Conservation (phyloP, 1,140 invertebrate genomes). For the Pentalonia nigronervosa region DNA sequence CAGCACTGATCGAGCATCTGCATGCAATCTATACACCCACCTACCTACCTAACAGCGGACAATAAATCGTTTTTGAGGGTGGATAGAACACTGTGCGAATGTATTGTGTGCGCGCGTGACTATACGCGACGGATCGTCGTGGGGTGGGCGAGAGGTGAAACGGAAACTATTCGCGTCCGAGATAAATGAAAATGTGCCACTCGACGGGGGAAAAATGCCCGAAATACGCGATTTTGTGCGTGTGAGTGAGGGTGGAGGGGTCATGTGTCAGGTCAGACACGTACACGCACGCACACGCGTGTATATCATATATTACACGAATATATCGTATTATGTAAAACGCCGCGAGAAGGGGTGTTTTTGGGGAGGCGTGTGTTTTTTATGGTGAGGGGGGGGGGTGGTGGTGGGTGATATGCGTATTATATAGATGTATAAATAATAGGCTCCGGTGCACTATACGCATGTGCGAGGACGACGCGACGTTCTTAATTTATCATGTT, state of each 20-base stretch:
- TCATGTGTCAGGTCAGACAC: neutral
- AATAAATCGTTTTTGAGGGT: too few relatives aligned
- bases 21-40: neutral
- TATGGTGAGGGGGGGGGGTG: too few relatives aligned
- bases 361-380: too few relatives aligned
- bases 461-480: neutral
- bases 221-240: neutral
- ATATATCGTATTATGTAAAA: neutral
- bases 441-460: neutral
- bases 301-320: neutral
- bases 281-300: neutral
- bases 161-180: neutral
- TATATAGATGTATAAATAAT: neutral
- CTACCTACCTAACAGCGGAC: too few relatives aligned
- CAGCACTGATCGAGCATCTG: neutral
- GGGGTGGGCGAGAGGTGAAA: too few relatives aligned
- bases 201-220: neutral
- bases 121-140: too few relatives aligned
- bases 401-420: too few relatives aligned
- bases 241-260: neutral
- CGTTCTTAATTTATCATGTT: constrained; percentile 48
- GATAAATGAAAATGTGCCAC: constrained; percentile 1
- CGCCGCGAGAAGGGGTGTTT: neutral
- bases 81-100: too few relatives aligned
- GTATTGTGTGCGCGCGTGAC: too few relatives aligned